Evolutionary conservation across 2,888 invertebrate species (phyloP).

Genomic region (Epinotia brunnichana): DNA sequence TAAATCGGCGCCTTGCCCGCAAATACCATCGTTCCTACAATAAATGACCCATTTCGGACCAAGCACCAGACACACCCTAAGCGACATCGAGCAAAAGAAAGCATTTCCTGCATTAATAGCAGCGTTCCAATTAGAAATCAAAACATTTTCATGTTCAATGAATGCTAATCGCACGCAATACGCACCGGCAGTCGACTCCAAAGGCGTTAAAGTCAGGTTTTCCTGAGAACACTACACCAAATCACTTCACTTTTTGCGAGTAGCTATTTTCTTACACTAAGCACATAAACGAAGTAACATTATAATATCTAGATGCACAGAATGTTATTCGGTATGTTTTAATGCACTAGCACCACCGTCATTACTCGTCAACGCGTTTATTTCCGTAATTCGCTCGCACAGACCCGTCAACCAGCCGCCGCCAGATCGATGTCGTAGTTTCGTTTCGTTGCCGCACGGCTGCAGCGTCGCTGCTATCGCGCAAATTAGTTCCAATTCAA

Average conservation of each 20-base stretch:
- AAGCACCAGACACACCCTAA: slow-evolving; percentile 74
- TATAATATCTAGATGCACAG: slow-evolving; percentile 73
- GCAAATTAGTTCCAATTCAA: slow-evolving; percentile 48
- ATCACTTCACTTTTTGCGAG: slow-evolving; percentile 64
- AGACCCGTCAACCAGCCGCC: slow-evolving; percentile 70
- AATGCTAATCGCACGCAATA: slow-evolving; percentile 62
- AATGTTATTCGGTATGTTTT: slow-evolving; percentile 65
- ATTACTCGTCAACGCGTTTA: slow-evolving; percentile 72
- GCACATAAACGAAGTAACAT: slow-evolving; percentile 76
- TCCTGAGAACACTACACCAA: slow-evolving; percentile 70
- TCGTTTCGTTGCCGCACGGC: slow-evolving; percentile 65
- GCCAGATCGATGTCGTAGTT: slow-evolving; percentile 80
- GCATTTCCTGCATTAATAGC: slow-evolving; percentile 51
- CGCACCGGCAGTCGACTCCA: slow-evolving; percentile 73
- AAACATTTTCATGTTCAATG: slow-evolving; percentile 57
- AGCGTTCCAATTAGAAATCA: slow-evolving; percentile 57
- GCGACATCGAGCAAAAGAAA: slow-evolving; percentile 38
- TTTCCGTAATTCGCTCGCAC: slow-evolving; percentile 74
- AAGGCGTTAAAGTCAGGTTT: slow-evolving; percentile 61
- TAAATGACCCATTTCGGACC: slow-evolving; percentile 66
- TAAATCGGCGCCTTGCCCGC: slow-evolving; percentile 53
- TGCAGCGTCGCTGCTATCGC: slow-evolving; percentile 57
- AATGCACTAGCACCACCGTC: slow-evolving; percentile 80
- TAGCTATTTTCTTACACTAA: slow-evolving; percentile 76
- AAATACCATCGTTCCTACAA: slow-evolving; percentile 54